Evolutionary conservation across 1,140 invertebrate genomes (phyloP).

Genomic region (Drosophila grimshawi): DNA sequence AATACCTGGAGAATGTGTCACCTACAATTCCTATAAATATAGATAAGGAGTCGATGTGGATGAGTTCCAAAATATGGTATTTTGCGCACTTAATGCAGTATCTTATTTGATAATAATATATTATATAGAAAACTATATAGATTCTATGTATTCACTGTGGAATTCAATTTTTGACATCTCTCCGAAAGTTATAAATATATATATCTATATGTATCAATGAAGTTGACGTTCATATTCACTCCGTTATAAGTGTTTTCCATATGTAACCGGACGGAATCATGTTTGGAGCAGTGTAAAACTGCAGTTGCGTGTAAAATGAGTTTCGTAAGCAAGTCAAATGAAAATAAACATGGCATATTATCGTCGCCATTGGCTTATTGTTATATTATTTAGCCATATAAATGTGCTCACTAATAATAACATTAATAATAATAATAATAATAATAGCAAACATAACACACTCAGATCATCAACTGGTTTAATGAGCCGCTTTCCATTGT

Average conservation of each 20-base stretch:
- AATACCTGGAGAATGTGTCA: too few species aligned
- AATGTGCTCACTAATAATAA: neutral
- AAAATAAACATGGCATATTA: constrained; percentile 64
- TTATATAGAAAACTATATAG: too few species aligned
- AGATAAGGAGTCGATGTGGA: too few species aligned
- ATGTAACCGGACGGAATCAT: neutral
- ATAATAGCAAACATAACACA: neutral
- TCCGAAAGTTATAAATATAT: too few species aligned
- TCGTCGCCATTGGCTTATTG: constrained; percentile 46
- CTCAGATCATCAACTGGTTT: neutral
- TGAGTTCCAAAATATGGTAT: too few species aligned
- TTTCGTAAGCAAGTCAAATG: constrained; percentile 56
- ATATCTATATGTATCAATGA: constrained; percentile 7
- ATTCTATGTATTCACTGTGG: too few species aligned
- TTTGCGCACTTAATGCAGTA: too few species aligned
- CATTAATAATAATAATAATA: neutral
- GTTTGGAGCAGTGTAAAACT: constrained; percentile 31
- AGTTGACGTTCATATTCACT: neutral
- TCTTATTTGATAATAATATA: too few species aligned
- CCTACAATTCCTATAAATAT: too few species aligned
- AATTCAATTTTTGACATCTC: neutral
- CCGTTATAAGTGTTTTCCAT: neutral
- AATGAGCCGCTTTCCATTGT: neutral
- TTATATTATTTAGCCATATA: constrained; percentile 53
- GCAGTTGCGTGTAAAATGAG: constrained; percentile 42